phyloP scores from a whole-genome alignment of 2,797 vertebrate species.

The Amazonetta brasiliensis region DNA sequence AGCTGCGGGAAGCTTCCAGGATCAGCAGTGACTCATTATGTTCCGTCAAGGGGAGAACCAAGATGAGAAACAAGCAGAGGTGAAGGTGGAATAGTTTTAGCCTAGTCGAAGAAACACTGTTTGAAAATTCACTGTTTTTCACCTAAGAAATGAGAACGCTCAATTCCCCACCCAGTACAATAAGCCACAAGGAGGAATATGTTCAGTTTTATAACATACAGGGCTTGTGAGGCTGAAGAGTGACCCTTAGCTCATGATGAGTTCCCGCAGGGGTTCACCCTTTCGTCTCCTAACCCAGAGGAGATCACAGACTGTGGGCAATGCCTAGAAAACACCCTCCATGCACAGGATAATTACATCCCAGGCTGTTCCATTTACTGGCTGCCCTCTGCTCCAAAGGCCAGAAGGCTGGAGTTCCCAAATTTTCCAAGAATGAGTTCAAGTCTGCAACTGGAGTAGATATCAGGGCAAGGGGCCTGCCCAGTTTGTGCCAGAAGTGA shows the following conservation, averaged over 20 bases:
- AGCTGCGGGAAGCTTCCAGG: background rate
- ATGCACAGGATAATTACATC: background rate
- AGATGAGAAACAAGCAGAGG: background rate
- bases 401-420: background rate
- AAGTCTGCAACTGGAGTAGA: background rate
- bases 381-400: background rate
- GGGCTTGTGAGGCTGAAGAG: background rate
- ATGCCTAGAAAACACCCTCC: background rate
- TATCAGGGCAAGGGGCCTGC: background rate
- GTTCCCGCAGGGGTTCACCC: background rate
- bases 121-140: background rate
- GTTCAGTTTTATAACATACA: background rate
- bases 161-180: background rate
- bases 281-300: background rate
- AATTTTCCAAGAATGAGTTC: background rate
- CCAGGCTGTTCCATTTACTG: background rate
- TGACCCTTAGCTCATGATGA: background rate
- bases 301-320: background rate
- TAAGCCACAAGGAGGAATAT: background rate
- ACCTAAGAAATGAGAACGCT: background rate
- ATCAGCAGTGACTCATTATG: background rate
- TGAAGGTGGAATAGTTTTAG: background rate
- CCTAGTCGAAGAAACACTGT: background rate
- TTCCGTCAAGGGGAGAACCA: background rate
- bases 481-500: background rate